These are phyloP conservation scores for Chelonus formosanus DNA, from an alignment of 2,888 invertebrate genomes.

Conservation along the genomic window DNA sequence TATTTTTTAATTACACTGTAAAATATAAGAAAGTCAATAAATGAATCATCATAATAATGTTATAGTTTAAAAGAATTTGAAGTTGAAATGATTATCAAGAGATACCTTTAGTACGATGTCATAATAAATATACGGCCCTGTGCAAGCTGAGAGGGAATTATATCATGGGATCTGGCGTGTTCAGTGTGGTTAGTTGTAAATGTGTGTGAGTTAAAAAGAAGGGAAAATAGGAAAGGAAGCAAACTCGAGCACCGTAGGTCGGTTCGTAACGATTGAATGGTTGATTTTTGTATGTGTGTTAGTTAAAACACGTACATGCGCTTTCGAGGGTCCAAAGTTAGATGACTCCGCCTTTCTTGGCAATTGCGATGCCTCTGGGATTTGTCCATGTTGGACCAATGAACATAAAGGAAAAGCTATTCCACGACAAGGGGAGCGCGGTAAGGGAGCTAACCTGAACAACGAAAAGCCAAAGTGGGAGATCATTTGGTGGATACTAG, in stretches of 20 bases:
- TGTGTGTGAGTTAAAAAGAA: constrained; percentile 9
- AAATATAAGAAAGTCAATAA: neutral
- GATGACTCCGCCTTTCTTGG: constrained; percentile 53
- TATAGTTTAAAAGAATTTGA: neutral
- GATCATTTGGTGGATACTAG: constrained; percentile 16
- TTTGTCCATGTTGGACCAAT: constrained; percentile 60
- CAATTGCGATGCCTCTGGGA: constrained; percentile 59
- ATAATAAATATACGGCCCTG: constrained; percentile 22
- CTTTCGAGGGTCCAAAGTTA: constrained; percentile 16
- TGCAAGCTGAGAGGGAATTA: constrained; percentile 19
- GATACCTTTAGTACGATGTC: neutral
- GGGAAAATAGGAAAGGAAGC: constrained; percentile 4
- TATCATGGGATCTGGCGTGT: constrained; percentile 22
- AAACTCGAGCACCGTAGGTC: constrained; percentile 36
- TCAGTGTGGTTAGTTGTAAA: neutral
- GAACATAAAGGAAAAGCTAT: constrained; percentile 28
- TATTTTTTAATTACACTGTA: neutral
- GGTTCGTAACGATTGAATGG: constrained; percentile 48
- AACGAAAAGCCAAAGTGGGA: constrained; percentile 21
- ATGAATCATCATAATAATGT: too few relatives aligned
- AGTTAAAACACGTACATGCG: neutral
- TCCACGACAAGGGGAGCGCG: constrained; percentile 29
- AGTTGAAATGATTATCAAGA: neutral
- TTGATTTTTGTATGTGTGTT: constrained; percentile 27
- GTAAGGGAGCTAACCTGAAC: constrained; percentile 29